These are phyloP conservation scores for Rhynchophorus ferrugineus DNA, from an alignment of 1,140 invertebrate species.

Conservation along the genomic window DNA sequence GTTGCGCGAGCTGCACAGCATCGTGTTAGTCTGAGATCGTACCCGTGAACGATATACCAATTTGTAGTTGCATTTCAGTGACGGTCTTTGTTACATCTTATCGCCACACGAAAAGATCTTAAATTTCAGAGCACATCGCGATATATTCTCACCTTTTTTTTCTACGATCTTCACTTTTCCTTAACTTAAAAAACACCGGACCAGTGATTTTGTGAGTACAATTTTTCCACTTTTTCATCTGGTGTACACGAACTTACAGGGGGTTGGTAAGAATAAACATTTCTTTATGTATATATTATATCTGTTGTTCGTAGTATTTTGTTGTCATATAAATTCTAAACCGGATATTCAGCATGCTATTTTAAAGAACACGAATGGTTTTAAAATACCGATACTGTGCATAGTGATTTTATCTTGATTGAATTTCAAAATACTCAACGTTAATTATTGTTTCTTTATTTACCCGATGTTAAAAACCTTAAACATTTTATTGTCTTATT, in stretches of 20 bases:
- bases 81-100: conserved; percentile 15
- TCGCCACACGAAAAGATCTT: neutral
- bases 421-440: no score
- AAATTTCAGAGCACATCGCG: conserved; percentile 1
- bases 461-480: no score
- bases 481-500: no score
- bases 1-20: conserved; percentile 18
- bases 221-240: neutral
- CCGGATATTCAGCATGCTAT: no score
- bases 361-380: no score
- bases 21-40: conserved; percentile 12
- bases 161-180: no score
- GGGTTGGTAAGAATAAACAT: neutral
- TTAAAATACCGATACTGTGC: no score
- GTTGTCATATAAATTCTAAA: no score
- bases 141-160: conserved; percentile 2
- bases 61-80: conserved; percentile 15
- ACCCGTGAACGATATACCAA: conserved; percentile 6
- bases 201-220: neutral
- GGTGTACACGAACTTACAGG: neutral
- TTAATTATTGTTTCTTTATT: no score
- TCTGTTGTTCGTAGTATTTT: no score
- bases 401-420: no score
- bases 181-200: neutral
- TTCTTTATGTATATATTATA: neutral